phyloP scores from a whole-genome alignment of 2,797 vertebrate genomes.

The Danio kyathit region DNA sequence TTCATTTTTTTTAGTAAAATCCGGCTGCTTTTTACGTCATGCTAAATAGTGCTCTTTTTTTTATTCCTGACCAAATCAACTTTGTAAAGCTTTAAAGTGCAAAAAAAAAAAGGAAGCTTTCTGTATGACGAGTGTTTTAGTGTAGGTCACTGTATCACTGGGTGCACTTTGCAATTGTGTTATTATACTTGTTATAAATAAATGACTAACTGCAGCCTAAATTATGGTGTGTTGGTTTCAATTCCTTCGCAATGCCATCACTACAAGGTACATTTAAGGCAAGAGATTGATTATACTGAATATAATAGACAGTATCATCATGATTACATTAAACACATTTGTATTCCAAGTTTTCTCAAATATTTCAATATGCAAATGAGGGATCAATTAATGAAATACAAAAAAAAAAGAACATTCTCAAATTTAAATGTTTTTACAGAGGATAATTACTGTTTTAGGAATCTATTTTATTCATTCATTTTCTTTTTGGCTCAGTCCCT shows the following conservation, averaged over 20 bases:
- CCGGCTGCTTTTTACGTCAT: slow-evolving; percentile 31
- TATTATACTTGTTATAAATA: slow-evolving; percentile 58
- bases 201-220: slow-evolving; percentile 58
- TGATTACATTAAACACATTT: too few relatives aligned
- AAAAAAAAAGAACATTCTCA: too few relatives aligned
- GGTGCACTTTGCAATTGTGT: slow-evolving; percentile 57
- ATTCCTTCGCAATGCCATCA: not conserved
- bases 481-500: too few relatives aligned
- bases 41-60: slow-evolving; percentile 50
- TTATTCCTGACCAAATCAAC: slow-evolving; percentile 54
- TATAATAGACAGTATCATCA: too few relatives aligned
- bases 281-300: too few relatives aligned
- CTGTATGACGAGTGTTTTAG: slow-evolving; percentile 39
- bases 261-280: not conserved
- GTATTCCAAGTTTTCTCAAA: too few relatives aligned
- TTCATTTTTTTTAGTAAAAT: slow-evolving; percentile 38
- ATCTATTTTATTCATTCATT: too few relatives aligned
- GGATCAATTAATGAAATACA: too few relatives aligned
- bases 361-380: too few relatives aligned
- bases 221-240: not conserved
- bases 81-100: slow-evolving; percentile 65
- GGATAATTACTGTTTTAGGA: too few relatives aligned
- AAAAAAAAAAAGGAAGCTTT: slow-evolving; percentile 27
- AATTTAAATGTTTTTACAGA: too few relatives aligned
- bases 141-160: slow-evolving; percentile 43